Base-by-base conservation (phyloP, 1,140 invertebrate genomes). In the Zophobas morio region DNA sequence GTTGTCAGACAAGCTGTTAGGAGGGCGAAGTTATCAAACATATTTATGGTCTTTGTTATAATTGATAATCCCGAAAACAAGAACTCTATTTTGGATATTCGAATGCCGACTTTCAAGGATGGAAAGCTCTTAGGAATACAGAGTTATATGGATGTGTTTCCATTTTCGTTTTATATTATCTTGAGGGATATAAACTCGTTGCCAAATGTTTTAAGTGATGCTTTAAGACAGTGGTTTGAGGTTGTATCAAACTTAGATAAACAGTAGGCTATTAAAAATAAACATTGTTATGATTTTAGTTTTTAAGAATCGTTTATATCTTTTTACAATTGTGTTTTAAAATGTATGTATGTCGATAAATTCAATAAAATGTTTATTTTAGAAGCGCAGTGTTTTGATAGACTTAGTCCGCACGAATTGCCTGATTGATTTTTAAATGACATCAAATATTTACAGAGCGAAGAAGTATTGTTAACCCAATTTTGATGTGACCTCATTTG, bases 161-260 rank as follows among this genome's bases (percentile, higher is more conserved):
- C 98, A 2, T 99, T 99, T 85, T 97, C 98, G n/a, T 99, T 98
- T 88, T 99, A 99, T 86, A 90, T 99, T 34, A 95, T 99, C 81
- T 89, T 99, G 2, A 88, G 95, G 72, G 95, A 99, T 84, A 93
- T 99, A 77, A 92, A 93, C 76, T 91, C 92, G 39, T 87, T 99
- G 72, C 98, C 98, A 0, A 88, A 90, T 57, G 95, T 98, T 2
- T 87, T 99, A 2, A 96, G 97, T 83, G 98, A 99, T 87, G 98
- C 98, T 1, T 88, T 99, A 49, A 88, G 98, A 77, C 98, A 99
- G 86, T 99, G 98, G 98, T 99, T 99, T 87, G 98, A 99, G 91
- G 87, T 99, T 71, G 96, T 98, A 6, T 94, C 94, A 42, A 92
- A 91, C 84, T 89, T 87, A 78, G 88, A 88, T 80, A 85, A 79